A percentile compares a stretch with the other conserved stretches of the same genome.
Conservation (phyloP, 2,113 vertebrate species). For the Nerophis ophidion region DNA sequence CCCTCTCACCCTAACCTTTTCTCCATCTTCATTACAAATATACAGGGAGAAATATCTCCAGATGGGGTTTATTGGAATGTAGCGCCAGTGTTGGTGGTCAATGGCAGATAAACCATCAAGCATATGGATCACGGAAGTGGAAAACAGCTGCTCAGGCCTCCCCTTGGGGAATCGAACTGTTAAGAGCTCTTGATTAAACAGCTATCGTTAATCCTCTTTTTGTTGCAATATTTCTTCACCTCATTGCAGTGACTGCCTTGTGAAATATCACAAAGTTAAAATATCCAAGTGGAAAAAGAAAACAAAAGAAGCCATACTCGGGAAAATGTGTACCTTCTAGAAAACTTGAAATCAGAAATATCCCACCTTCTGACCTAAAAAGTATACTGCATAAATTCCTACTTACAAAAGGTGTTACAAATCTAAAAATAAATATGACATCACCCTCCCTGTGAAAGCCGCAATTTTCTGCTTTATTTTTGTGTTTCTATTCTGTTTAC, state of each 20-base stretch:
- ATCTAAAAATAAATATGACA: too few relatives aligned
- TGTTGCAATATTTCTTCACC: not conserved
- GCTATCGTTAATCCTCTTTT: slow-evolving; percentile 9
- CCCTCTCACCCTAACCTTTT: slow-evolving; percentile 14
- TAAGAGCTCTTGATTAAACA: slow-evolving; percentile 32
- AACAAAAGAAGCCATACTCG: too few relatives aligned
- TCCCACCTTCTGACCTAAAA: too few relatives aligned
- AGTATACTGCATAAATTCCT: too few relatives aligned
- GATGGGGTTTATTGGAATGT: slow-evolving; percentile 45
- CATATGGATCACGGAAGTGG: slow-evolving; percentile 39
- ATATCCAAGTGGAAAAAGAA: too few relatives aligned
- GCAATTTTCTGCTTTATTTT: too few relatives aligned
- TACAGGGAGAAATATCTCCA: slow-evolving; percentile 27
- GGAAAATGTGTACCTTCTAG: too few relatives aligned
- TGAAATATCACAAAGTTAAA: not conserved
- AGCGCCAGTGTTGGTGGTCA: slow-evolving; percentile 32
- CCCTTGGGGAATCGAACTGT: slow-evolving; percentile 3
- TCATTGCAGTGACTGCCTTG: not conserved
- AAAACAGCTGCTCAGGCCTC: slow-evolving; percentile 45
- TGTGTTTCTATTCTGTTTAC: too few relatives aligned
- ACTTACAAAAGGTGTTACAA: too few relatives aligned
- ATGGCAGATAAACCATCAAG: slow-evolving; percentile 24
- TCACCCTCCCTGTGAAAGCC: too few relatives aligned
- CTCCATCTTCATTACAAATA: slow-evolving; percentile 19
- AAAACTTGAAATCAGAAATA: too few relatives aligned